phyloP scores from a whole-genome alignment of 2,888 invertebrate genomes.

The Oxytorus armatus region DNA sequence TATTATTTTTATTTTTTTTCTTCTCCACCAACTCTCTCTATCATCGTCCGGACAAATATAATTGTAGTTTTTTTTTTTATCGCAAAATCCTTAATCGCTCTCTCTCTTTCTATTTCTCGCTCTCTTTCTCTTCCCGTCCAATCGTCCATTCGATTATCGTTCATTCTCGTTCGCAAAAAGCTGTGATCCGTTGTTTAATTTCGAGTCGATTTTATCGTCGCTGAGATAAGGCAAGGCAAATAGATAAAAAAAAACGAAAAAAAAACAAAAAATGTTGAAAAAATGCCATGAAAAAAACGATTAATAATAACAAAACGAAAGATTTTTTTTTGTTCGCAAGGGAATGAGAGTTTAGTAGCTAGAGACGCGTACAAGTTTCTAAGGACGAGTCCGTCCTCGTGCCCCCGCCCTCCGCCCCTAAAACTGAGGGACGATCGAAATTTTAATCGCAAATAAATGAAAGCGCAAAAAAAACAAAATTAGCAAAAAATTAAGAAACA shows the following conservation, averaged over 20 bases:
- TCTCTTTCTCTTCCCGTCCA: constrained; percentile 59
- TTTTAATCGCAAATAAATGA: constrained; percentile 61
- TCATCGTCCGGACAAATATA: constrained; percentile 14
- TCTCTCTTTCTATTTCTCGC: constrained; percentile 34
- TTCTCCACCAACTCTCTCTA: constrained; percentile 8
- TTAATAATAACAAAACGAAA: constrained; percentile 51
- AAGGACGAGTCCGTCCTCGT: constrained; percentile 78
- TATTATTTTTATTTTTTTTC: constrained; percentile 8
- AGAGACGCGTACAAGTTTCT: constrained; percentile 65
- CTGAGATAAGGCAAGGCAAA: constrained; percentile 61
- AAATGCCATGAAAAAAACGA: too few relatives aligned
- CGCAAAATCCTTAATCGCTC: constrained; percentile 37
- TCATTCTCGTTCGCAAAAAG: constrained; percentile 74
- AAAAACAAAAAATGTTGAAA: too few relatives aligned
- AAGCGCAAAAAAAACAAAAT: constrained; percentile 21
- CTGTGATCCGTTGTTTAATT: constrained; percentile 77
- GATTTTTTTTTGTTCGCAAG: constrained; percentile 51
- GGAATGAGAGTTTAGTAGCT: constrained; percentile 68
- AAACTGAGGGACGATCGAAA: constrained; percentile 72
- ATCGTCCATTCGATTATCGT: constrained; percentile 64
- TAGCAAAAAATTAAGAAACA: neutral
- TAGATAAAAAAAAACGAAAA: constrained; percentile 25
- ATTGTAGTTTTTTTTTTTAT: constrained; percentile 20
- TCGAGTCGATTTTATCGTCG: constrained; percentile 60
- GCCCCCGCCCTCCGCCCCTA: too few relatives aligned